Percentiles rank a stretch among this genome's conserved stretches.
phyloP scores from a whole-genome alignment of 2,113 vertebrate genomes.

The Plecturocebus donacophilus region DNA sequence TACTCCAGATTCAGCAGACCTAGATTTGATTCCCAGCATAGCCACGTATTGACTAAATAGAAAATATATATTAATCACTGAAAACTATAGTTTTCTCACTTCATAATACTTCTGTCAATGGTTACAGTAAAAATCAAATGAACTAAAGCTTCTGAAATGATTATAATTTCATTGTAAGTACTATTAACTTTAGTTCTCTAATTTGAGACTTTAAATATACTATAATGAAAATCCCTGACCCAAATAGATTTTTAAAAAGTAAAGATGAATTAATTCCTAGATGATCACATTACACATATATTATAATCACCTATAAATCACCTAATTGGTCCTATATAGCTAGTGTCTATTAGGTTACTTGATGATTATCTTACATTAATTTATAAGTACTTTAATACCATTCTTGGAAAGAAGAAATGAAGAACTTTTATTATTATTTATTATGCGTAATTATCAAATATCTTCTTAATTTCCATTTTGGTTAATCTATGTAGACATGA shows the following conservation, averaged over 20 bases:
- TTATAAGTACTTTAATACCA: background rate
- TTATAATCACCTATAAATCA: background rate
- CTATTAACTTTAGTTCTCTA: background rate
- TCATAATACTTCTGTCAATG: background rate
- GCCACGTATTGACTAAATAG: background rate
- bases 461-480: background rate
- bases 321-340: background rate
- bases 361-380: background rate
- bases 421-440: background rate
- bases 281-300: too few relatives aligned
- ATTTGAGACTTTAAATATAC: background rate
- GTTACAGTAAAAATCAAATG: background rate
- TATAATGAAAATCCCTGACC: background rate
- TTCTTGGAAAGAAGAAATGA: background rate
- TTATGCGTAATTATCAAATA: background rate
- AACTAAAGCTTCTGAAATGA: background rate
- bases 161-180: background rate
- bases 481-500: background rate
- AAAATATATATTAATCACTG: background rate
- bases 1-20: background rate
- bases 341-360: background rate
- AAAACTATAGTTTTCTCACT: background rate
- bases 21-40: background rate
- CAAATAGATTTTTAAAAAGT: background rate
- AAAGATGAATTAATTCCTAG: background rate